A percentile compares a stretch with the other conserved stretches of the same genome.
phyloP scores from a whole-genome alignment of 2,113 vertebrate species.

The Oryzias javanicus region DNA sequence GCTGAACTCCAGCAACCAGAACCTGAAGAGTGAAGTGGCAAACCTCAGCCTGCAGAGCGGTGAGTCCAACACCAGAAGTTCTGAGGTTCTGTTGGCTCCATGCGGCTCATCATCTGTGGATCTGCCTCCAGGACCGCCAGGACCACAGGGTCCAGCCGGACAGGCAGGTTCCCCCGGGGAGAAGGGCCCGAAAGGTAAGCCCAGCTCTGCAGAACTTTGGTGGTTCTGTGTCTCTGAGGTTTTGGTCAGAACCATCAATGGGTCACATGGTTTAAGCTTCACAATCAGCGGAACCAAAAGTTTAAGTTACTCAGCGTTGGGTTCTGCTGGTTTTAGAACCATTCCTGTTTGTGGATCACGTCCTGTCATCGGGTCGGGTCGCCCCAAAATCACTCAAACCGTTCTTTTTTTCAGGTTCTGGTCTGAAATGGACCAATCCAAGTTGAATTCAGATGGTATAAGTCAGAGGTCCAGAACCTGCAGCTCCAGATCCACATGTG shows the following conservation, averaged over 20 bases:
- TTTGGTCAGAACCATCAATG: too few species aligned
- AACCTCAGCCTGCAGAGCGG: slow-evolving; percentile 46
- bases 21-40: slow-evolving; percentile 41
- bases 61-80: background rate
- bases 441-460: too few species aligned
- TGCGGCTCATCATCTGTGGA: background rate
- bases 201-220: background rate
- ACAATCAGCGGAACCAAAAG: background rate
- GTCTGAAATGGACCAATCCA: background rate
- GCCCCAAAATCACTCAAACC: too few species aligned
- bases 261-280: too few species aligned
- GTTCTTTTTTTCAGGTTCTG: background rate
- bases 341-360: too few species aligned
- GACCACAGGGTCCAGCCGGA: slow-evolving; percentile 30
- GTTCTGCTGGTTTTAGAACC: too few species aligned
- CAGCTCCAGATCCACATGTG: too few species aligned
- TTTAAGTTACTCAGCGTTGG: background rate
- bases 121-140: slow-evolving; percentile 32
- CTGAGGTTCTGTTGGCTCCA: background rate
- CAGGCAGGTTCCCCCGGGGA: slow-evolving; percentile 22
- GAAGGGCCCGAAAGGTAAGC: slow-evolving; percentile 51
- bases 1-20: slow-evolving; percentile 50
- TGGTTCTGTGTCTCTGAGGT: too few species aligned
- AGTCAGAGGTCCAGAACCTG: too few species aligned
- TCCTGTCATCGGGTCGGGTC: background rate